Base-by-base conservation (phyloP, 1,140 invertebrate species). In the Caerostris darwini region DNA sequence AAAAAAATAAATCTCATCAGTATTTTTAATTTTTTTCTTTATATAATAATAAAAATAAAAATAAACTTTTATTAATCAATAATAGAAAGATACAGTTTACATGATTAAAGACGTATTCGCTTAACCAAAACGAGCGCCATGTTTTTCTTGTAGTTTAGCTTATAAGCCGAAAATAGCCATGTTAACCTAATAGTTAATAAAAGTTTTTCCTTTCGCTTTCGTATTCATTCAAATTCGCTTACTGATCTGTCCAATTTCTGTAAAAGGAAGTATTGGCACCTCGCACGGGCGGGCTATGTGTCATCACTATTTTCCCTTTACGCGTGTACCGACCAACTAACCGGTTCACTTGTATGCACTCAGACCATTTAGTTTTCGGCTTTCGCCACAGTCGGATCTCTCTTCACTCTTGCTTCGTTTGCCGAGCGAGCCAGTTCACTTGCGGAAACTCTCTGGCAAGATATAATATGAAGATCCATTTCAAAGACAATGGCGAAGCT, bases 401-500 rank as follows among this genome's bases (percentile, higher is more conserved):
- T 81, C 50, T 17, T 85, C 83, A 85, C 83, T 85, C 19, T 56
- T 85, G 3, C 57, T 58, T 10, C 71, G 71, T 53, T 58, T 5
- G 83, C 56, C 57, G 83, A 58, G 7, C n/a, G 7, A 12, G 17
- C 56, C 56, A 85, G 83, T 59, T 3, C 17, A 19, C 17, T 19
- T 77, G 71, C 50, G 10, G 8, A 34, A 71, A 3, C 71, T 77
- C 19, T 77, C 5, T 8, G 3, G n/a, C 53, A 53, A 53, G 7
- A 59, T 54, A n/a, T n/a, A n/a, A n/a, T n/a, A 92, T 92, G 90
- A 92, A 85, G 50, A 92, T 92, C 19, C 90, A 92, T 57, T 92
- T 92, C 59, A 92, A 92, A 92, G 81, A 92, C 64, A 92, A 92
- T 57, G 90, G 77, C 5, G 71, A 92, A 17, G 58, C 77, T 17